Evolutionary conservation across 2,888 invertebrate genomes (phyloP).

Genomic region (Heliconius aoede): DNA sequence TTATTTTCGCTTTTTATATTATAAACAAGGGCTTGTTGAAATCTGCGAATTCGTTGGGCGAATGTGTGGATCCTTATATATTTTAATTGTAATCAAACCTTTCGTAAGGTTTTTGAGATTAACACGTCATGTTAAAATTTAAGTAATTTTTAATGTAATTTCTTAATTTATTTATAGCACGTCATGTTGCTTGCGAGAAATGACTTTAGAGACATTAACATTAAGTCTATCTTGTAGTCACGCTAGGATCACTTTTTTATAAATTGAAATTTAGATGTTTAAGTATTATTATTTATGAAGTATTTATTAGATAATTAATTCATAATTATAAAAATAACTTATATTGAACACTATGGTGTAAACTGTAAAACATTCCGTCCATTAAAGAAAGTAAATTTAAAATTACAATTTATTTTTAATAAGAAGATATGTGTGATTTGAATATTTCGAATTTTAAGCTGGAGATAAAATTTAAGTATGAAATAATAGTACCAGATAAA

Average conservation of each 20-base stretch:
- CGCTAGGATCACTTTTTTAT: slow-evolving; percentile 15
- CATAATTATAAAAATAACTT: neutral
- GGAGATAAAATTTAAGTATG: neutral
- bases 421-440: neutral
- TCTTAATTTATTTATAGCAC: slow-evolving; percentile 8
- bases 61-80: neutral
- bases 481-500: neutral
- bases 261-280: neutral
- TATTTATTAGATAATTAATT: slow-evolving; percentile 26
- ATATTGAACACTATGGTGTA: neutral
- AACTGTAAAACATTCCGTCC: slow-evolving; percentile 9
- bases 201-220: slow-evolving; percentile 22
- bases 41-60: neutral
- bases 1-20: no score
- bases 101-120: slow-evolving; percentile 2
- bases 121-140: neutral
- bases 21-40: no score
- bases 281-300: slow-evolving; percentile 13
- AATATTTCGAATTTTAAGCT: neutral
- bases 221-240: slow-evolving; percentile 29
- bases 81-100: neutral
- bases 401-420: neutral
- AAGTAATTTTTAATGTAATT: neutral
- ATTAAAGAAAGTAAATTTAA: neutral
- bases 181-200: neutral